Base-by-base conservation (phyloP, 2,888 invertebrate genomes). In the Eilema caniola region DNA sequence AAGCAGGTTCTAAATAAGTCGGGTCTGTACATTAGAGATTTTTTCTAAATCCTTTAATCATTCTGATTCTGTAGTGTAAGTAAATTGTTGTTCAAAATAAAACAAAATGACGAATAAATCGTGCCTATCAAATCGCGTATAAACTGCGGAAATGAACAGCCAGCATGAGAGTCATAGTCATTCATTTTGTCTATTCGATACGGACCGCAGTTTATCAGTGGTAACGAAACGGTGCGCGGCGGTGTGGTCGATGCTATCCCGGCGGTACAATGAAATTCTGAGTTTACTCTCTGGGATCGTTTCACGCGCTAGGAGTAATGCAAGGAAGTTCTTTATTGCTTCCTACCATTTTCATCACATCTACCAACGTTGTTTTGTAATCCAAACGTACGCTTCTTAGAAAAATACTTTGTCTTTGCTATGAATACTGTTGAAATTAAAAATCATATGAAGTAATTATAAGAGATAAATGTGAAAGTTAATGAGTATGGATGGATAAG, bases 271-370 rank as follows among this genome's bases (percentile, higher is more conserved):
- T 88, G 86, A 83, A 79, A 80, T 84, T 79, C 77, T 70, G 73
- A 85, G 83, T 84, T 85, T 80, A 71, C 79, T 78, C 75, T 71
- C 67, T 69, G 74, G 75, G 77, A 76, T 79, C 76, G 72, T 76
- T 81, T 77, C 75, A 79, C 77, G 76, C 73, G 67, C 75, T 73
- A 70, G 70, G 75, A 74, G 83, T 84, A 81, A 81, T 83, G 82
- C 79, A 77, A 83, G 82, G 86, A 86, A 87, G 86, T 88, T 88
- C 86, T 86, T 88, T 88, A 88, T 88, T 87, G 86, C 87, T 88
- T 88, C 83, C 88, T 82, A 78, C 79, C 82, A 79, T 83, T 85
- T 87, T 86, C 87, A 84, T 87, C 85, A 85, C 85, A 86, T 84
- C 88, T 88, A 80, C 81, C 81, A 84, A 87, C 86, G 87, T 87